Conservation (phyloP, 1,140 invertebrate genomes). For the Ooceraea biroi region DNA sequence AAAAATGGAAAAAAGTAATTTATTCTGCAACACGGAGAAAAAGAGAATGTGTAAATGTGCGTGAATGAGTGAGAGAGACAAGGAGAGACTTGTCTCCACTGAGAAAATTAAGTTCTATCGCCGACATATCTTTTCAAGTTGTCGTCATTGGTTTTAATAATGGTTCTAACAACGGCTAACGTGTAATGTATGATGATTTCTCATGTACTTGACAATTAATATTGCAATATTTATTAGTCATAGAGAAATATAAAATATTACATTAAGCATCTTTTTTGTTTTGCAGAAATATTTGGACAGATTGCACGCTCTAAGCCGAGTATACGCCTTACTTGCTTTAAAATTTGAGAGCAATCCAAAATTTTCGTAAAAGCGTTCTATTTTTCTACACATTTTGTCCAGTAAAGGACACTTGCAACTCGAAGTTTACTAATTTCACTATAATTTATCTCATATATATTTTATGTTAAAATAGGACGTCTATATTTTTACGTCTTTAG, state of each 20-base stretch:
- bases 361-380: slow-evolving; percentile 70
- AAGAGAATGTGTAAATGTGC: no score
- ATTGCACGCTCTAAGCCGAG: slow-evolving; percentile 80
- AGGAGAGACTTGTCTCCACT: neutral
- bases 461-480: neutral
- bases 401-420: neutral
- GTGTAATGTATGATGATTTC: neutral
- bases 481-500: neutral
- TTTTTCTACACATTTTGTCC: slow-evolving; percentile 23
- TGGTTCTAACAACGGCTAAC: neutral
- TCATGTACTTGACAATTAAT: neutral
- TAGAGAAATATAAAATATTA: neutral
- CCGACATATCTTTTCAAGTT: slow-evolving; percentile 14
- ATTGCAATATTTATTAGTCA: neutral
- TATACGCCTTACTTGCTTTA: slow-evolving; percentile 79
- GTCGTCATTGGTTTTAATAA: slow-evolving; percentile 55
- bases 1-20: slow-evolving; percentile 19
- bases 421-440: slow-evolving; percentile 13
- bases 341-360: slow-evolving; percentile 79
- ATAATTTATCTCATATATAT: slow-evolving; percentile 1
- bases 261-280: slow-evolving; percentile 65
- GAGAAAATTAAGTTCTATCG: neutral
- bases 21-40: neutral
- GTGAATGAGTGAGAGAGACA: neutral
- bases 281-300: slow-evolving; percentile 83